Evolutionary conservation across 2,797 vertebrate species (phyloP), one percentile per base, ranked within the genome.

Genomic region (Macropus fuliginosus): DNA sequence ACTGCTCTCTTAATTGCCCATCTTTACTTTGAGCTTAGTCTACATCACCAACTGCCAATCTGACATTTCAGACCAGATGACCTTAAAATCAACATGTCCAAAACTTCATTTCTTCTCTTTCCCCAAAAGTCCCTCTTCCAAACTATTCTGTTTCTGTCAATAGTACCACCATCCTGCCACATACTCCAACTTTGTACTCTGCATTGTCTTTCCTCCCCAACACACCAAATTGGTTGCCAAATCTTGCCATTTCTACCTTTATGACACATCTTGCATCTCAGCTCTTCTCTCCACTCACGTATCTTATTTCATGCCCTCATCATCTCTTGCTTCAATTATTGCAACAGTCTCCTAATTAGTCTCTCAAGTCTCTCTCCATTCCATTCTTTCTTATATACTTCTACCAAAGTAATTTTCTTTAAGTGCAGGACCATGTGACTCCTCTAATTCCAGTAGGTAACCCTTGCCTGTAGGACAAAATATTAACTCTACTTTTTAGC

Each of bases 361-460:
- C 50, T 55, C 91, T 95, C 59, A 31, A 29, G 54, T 46, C 10
- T 56, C 54, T 34, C 29, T 10, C 40, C 24, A 52, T 11, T 50
- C 59, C 50, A 92, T 56, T 92, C 4, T 34, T 56, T 56, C 95
- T 94, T 96, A 91, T 91, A 94, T 92, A 54, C 62, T 90, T 90
- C 0, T 91, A 54, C 56, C 81, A 90, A 55, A 93, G 6, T 74
- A 56, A 94, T 52, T 31, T 95, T 93, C 29, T 46, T 54, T 95
- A 96, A 46, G 92, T 92, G 21, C 28, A 52, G 91, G 27, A 87
- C 92, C 54, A 54, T 46, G 62, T 13, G 40, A 90, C 31, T 54
- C 50, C 1, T 90, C 56, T 87, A 31, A 56, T 55, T 46, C 92
- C 9, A 55, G 27, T n/a, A 54, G 57, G 54, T 93, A 91, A 31